Evolutionary conservation across 2,888 invertebrate species (phyloP).

Genomic region (Drosophila mettleri): DNA sequence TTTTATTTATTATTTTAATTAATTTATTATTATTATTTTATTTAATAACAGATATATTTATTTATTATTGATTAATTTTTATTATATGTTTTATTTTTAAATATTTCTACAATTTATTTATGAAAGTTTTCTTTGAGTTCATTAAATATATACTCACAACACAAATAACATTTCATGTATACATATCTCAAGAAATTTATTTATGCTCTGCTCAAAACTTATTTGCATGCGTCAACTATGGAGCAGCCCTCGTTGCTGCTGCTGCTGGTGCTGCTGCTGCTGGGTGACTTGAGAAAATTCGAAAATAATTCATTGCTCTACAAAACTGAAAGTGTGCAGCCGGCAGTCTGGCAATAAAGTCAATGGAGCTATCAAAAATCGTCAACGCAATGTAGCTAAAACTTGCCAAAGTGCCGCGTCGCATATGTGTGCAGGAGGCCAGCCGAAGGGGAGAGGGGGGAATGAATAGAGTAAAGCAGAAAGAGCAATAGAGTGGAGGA

Average conservation of each 20-base stretch:
- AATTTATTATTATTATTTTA: too few species aligned
- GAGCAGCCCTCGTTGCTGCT: conserved; percentile 36
- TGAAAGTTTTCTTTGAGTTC: not conserved
- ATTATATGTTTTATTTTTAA: too few species aligned
- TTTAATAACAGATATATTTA: too few species aligned
- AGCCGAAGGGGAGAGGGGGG: not conserved
- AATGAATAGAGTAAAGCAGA: not conserved
- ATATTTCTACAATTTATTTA: too few species aligned
- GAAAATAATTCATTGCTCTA: conserved; percentile 72
- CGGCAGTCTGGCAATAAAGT: conserved; percentile 69
- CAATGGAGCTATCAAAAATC: conserved; percentile 80
- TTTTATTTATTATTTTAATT: too few species aligned
- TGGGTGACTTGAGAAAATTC: conserved; percentile 51
- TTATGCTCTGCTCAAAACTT: not conserved
- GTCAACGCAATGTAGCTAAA: conserved; percentile 74
- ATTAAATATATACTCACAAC: not conserved
- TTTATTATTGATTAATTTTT: too few species aligned
- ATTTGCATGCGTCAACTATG: not conserved
- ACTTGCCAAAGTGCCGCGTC: conserved; percentile 65
- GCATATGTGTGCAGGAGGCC: conserved; percentile 42
- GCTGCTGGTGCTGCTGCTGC: not conserved
- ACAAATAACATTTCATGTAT: not conserved
- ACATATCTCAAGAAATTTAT: not conserved
- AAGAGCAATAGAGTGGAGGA: too few species aligned
- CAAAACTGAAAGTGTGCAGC: conserved; percentile 69